These are phyloP conservation scores for Misgurnus anguillicaudatus DNA, from an alignment of 2,113 vertebrate genomes.

Conservation along the genomic window DNA sequence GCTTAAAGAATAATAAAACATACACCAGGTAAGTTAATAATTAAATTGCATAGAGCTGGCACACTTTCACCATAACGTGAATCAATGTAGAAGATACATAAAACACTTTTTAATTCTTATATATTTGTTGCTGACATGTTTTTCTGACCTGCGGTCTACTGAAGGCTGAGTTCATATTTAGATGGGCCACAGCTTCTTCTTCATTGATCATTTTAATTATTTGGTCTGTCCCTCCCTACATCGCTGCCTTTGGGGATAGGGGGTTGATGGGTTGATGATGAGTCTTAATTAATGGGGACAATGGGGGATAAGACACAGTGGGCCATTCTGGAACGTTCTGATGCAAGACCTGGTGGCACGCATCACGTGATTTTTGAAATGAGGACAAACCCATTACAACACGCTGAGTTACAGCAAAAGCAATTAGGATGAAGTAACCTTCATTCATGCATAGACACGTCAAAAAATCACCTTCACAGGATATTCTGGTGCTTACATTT, in stretches of 20 bases:
- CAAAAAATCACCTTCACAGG: not conserved
- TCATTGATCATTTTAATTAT: slow-evolving; percentile 81
- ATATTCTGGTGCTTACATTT: not conserved
- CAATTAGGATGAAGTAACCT: not conserved
- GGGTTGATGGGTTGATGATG: slow-evolving; percentile 65
- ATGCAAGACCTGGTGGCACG: slow-evolving; percentile 55
- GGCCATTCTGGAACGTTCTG: slow-evolving; percentile 61
- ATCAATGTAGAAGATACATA: no score
- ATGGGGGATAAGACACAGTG: slow-evolving; percentile 67
- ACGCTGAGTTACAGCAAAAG: not conserved
- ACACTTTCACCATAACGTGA: not conserved
- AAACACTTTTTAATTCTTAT: not conserved
- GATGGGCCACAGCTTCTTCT: slow-evolving; percentile 72
- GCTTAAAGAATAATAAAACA: no score
- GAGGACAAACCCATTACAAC: slow-evolving; percentile 39
- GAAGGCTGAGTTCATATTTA: slow-evolving; percentile 64
- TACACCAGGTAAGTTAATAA: not conserved
- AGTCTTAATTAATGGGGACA: slow-evolving; percentile 80
- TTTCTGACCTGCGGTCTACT: slow-evolving; percentile 15
- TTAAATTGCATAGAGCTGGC: not conserved
- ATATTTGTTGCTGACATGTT: not conserved
- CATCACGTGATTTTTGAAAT: slow-evolving; percentile 64
- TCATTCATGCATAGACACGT: not conserved
- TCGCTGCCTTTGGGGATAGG: slow-evolving; percentile 10
- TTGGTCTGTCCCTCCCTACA: slow-evolving; percentile 73